These are phyloP conservation scores for Aphodius sticticus DNA, from an alignment of 2,888 invertebrate species.

Conservation along the genomic window DNA sequence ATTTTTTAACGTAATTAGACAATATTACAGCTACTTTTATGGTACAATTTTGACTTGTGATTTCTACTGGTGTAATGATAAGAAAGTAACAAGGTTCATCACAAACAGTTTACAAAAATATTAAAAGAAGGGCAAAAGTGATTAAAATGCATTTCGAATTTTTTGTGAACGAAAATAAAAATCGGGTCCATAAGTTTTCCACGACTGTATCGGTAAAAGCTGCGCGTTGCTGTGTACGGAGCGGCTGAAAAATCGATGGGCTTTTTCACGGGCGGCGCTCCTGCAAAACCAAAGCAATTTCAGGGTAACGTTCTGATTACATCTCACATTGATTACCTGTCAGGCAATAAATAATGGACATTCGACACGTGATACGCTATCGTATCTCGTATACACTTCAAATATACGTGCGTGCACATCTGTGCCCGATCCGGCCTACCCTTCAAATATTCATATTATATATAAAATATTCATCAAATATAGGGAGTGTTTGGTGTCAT, in stretches of 20 bases:
- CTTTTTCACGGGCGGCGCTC: neutral
- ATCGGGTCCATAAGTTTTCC: neutral
- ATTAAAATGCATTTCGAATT: too few species aligned
- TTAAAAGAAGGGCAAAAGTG: too few species aligned
- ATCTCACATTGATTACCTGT: constrained; percentile 4
- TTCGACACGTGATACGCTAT: neutral
- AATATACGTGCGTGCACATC: neutral
- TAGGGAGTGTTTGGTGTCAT: too few species aligned
- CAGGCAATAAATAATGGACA: constrained; percentile 4
- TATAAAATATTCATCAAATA: too few species aligned
- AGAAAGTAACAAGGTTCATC: too few species aligned
- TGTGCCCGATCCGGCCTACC: neutral
- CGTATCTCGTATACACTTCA: neutral
- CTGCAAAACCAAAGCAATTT: constrained; percentile 4
- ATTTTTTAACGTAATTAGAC: too few species aligned
- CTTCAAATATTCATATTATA: neutral
- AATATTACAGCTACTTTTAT: too few species aligned
- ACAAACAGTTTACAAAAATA: too few species aligned
- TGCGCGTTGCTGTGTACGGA: neutral
- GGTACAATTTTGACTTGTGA: too few species aligned
- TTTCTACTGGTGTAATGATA: too few species aligned
- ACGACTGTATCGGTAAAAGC: neutral
- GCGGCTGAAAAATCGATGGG: neutral
- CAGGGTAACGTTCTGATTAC: constrained; percentile 4
- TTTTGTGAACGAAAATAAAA: too few species aligned